Percentiles rank a stretch among this genome's conserved stretches.
These are phyloP conservation scores for Octopus bimaculoides DNA, from an alignment of 1,140 invertebrate genomes.

Conservation along the genomic window DNA sequence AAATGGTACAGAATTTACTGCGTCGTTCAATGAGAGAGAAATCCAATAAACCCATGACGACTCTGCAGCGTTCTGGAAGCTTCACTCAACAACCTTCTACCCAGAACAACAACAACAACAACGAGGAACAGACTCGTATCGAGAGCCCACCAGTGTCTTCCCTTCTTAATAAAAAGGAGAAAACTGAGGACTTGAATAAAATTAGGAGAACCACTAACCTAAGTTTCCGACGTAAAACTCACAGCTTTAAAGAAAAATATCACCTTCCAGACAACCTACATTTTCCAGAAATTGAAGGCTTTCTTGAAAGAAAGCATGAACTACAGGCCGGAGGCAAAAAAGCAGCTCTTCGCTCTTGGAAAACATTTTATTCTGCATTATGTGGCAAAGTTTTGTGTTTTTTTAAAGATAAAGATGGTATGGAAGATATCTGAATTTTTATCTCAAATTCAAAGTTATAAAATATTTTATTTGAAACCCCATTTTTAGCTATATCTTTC, in stretches of 20 bases:
- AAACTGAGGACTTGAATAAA: constrained; percentile 29
- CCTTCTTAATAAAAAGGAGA: constrained; percentile 62
- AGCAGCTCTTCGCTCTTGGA: constrained; percentile 93
- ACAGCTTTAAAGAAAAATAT: constrained; percentile 70
- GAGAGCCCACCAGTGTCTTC: neutral
- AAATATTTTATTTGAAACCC: too few relatives aligned
- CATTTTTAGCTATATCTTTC: too few relatives aligned
- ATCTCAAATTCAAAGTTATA: too few relatives aligned
- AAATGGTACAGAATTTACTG: neutral
- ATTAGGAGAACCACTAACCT: constrained; percentile 85
- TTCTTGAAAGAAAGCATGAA: constrained; percentile 92
- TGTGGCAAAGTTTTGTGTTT: constrained; percentile 96
- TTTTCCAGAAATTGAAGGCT: constrained; percentile 87
- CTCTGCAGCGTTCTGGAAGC: neutral
- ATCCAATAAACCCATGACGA: neutral
- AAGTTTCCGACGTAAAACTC: constrained; percentile 80
- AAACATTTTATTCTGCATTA: constrained; percentile 89
- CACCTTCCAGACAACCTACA: constrained; percentile 68
- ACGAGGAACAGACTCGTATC: neutral
- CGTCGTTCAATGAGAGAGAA: constrained; percentile 1
- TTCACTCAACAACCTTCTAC: neutral
- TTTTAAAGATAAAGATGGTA: constrained; percentile 91
- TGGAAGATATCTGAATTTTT: neutral
- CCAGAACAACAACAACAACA: neutral
- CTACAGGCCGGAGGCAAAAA: constrained; percentile 89